Base-by-base conservation (phyloP, 1,140 invertebrate species). In the Mercenaria mercenaria region DNA sequence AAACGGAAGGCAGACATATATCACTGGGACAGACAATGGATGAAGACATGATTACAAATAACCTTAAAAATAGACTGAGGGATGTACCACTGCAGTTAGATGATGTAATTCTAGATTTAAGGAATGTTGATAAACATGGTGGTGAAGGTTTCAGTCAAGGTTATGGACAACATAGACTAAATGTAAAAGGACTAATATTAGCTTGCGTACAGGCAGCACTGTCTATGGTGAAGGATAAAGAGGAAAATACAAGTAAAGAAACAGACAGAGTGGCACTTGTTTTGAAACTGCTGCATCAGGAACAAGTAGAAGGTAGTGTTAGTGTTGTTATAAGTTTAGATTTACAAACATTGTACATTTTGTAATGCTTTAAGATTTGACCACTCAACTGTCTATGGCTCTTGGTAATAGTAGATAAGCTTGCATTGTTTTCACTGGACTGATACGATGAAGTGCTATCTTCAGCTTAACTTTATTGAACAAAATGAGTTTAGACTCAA, bases 221-320 rank as follows among this genome's bases (percentile, higher is more conserved):
- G 39, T 41, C 77, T 20, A 89, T 89, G 56, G 87, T 89, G 29
- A 89, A 89, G 37, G 79, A 89, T 29, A 69, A 82, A 23, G 77
- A 56, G 41, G 76, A 72, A 41, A 69, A 39, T 26, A 39, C 59
- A 26, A 56, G 56, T 34, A 72, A 52, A 56, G 64, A 52, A 82
- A 89, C 64, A 74, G 32, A 74, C 18, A 52, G 87, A 41, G 79
- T 89, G 4, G 34, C 39, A 10, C 52, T 89, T 2, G 47, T 89
- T 50, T 32, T 89, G 76, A 79, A 79, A 79, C 32, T 79, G 13
- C 20, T 76, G 10, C 39, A 76, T n/a, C 41, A 76, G 43, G 72
- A 76, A 29, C 72, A 76, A 10, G 41, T 29, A 3, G 41, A 76
- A 76, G 72, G 72, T 50, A 50, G 1, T 72, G n/a, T n/a, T n/a